Base-by-base conservation (phyloP, 2,113 vertebrate species). In the Sardina pilchardus region DNA sequence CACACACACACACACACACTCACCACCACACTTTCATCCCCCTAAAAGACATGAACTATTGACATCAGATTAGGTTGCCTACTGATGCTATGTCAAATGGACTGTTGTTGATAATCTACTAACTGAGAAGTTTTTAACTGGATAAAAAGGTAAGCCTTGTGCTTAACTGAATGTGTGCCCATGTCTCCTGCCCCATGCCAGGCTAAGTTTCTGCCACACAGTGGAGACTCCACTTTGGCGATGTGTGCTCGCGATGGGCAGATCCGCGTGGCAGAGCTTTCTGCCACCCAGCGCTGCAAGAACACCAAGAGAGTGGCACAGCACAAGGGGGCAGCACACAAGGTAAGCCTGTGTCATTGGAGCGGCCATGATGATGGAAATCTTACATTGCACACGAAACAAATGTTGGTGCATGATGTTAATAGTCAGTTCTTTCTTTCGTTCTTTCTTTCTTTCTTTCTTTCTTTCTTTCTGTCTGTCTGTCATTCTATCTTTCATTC, bases 141-240 rank as follows among this genome's bases (percentile, higher is more conserved):
- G 19, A 19, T 4, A 53, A 53, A 47, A 47, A 47, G 5, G 53
- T 12, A 19, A 6, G 50, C 12, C 19, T 56, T 56, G 17, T 56
- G 53, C 50, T 19, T 17, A 53, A 53, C 53, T 59, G 24, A 59
- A 71, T 14, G 14, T 71, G 63, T n/a, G 7, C 24, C 26, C 59
- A 30, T 85, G 24, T 42, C 34, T 59, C 30, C 1, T 81, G 12
- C 82, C 19, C 81, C 7, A 21, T 17, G 43, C 12, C 67, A 99
- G 97, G 98, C 97, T 19, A 99, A 99, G 92, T 99, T 99, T 92
- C 96, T 99, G 86, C 98, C 98, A 81, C 97, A 99, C 93, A 99
- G 97, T 0, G 98, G 98, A 0, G 98, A 99, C 91, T 97, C 97
- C 24, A 99, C 97, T 0, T 90, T 99, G 91, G 98, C 97, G 81